Conservation (phyloP, 2,888 invertebrate genomes). For the Synergus japonicus region DNA sequence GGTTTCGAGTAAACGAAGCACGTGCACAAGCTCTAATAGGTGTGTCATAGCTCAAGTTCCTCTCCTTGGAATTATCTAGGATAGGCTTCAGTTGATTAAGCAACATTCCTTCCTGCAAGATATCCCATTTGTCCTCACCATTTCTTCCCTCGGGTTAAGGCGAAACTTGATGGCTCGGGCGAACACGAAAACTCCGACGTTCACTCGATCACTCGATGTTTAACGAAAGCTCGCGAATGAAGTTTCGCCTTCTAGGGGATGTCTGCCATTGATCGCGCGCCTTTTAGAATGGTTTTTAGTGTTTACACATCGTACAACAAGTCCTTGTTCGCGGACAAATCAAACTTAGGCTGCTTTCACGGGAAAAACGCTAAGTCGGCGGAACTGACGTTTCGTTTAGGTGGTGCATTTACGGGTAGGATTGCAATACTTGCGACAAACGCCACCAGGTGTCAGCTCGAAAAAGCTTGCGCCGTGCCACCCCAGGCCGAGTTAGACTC, state of each 20-base stretch:
- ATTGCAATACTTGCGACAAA: conserved; percentile 61
- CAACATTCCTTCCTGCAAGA: conserved; percentile 24
- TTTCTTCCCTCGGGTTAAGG: conserved; percentile 25
- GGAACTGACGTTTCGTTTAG: conserved; percentile 72
- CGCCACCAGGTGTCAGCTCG: conserved; percentile 69
- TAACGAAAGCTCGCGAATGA: conserved; percentile 37
- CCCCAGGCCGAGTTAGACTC: conserved; percentile 60
- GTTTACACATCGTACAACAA: not conserved
- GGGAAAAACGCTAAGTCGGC: conserved; percentile 58
- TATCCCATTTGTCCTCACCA: conserved; percentile 21
- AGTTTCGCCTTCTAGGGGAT: not conserved
- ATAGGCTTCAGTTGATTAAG: not conserved
- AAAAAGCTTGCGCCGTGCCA: conserved; percentile 59
- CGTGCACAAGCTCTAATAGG: not conserved
- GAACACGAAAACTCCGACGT: conserved; percentile 29
- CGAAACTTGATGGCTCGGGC: conserved; percentile 18
- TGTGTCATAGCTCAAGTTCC: not conserved
- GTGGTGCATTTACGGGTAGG: conserved; percentile 73
- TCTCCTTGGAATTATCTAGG: no score
- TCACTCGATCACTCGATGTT: conserved; percentile 32
- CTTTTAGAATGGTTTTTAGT: not conserved
- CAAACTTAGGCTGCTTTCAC: conserved; percentile 43
- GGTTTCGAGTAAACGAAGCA: conserved; percentile 10
- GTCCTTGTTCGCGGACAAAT: not conserved
- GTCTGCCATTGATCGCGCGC: not conserved